Evolutionary conservation across 2,113 vertebrate genomes (phyloP).

Genomic region (Vombatus ursinus): DNA sequence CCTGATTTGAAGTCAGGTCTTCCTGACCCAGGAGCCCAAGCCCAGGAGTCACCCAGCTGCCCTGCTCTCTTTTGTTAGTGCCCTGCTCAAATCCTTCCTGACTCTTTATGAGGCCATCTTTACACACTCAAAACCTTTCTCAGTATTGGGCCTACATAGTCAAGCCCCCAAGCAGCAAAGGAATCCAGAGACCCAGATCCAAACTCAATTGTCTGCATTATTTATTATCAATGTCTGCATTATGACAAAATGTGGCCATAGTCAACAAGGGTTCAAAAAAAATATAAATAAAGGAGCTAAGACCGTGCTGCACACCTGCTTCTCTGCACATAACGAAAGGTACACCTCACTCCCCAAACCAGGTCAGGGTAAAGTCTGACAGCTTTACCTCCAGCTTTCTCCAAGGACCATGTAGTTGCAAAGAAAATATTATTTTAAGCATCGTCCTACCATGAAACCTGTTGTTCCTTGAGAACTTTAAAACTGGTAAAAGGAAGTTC

Average conservation of each 20-base stretch:
- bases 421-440: background rate
- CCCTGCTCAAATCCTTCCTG: background rate
- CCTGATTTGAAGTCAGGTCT: background rate
- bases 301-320: background rate
- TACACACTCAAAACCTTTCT: background rate
- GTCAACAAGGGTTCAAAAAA: background rate
- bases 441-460: background rate
- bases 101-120: background rate
- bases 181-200: background rate
- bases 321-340: background rate
- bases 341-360: background rate
- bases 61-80: background rate
- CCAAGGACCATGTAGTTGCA: background rate
- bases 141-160: background rate
- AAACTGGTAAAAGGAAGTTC: background rate
- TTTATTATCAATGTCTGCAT: background rate
- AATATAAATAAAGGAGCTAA: background rate
- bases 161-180: background rate
- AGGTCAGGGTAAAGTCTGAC: background rate
- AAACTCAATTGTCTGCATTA: background rate
- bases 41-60: background rate
- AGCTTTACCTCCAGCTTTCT: background rate
- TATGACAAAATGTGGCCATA: background rate
- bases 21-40: too few species aligned
- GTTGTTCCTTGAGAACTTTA: background rate